These are phyloP conservation scores for Hypomesus transpacificus DNA, from an alignment of 2,113 vertebrate genomes.

Conservation along the genomic window DNA sequence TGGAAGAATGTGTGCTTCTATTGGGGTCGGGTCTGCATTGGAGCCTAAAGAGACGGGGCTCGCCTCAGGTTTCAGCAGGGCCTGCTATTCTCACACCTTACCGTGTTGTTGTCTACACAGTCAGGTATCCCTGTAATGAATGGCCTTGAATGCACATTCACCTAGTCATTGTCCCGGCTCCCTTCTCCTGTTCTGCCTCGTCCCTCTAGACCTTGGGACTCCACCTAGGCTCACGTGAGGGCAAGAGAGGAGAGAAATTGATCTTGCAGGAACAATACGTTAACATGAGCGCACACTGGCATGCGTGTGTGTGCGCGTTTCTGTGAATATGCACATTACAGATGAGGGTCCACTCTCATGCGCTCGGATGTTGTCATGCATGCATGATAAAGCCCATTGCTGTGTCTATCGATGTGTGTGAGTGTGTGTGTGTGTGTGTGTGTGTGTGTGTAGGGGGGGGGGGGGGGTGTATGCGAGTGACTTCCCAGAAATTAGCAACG, in stretches of 20 bases:
- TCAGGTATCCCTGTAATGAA: constrained; percentile 49
- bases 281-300: not conserved
- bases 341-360: constrained; percentile 1
- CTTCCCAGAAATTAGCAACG: too few species aligned
- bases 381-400: constrained; percentile 8
- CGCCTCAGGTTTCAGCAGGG: constrained; percentile 46
- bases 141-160: constrained; percentile 51
- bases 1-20: not conserved
- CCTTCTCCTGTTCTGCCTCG: constrained; percentile 43
- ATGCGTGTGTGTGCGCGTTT: constrained; percentile 14
- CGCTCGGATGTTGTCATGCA: not conserved
- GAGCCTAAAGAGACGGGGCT: not conserved
- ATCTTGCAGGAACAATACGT: too few species aligned
- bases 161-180: constrained; percentile 54
- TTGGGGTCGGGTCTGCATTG: not conserved
- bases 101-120: constrained; percentile 35
- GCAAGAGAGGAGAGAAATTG: constrained; percentile 11
- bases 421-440: too few species aligned
- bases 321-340: not conserved
- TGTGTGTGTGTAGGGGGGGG: too few species aligned
- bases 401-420: not conserved
- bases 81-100: constrained; percentile 38
- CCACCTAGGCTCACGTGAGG: constrained; percentile 64
- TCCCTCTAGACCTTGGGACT: constrained; percentile 49
- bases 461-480: too few species aligned